Base-by-base conservation (phyloP, 2,113 vertebrate genomes). In the Ginglymostoma cirratum region DNA sequence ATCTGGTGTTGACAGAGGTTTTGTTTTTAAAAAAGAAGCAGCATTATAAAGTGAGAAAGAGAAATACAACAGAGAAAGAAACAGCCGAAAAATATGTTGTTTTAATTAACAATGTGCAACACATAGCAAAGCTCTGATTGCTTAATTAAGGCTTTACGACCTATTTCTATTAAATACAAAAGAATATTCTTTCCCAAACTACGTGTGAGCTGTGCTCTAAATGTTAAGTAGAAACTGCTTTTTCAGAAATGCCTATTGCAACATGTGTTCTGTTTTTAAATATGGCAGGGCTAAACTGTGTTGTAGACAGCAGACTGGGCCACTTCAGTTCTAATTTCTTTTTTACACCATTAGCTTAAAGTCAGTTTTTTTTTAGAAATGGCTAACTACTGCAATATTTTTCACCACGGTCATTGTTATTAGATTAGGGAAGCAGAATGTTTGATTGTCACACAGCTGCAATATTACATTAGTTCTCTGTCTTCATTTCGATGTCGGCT, bases 361-460 rank as follows among this genome's bases (percentile, higher is more conserved):
- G 67, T 70, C 23, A 95, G 76, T 70, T 27, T 93, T 67, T 34
- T 21, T 83, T 61, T 15, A 61, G 45, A 95, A 95, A 94, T 42
- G 38, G 23, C 69, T 48, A 72, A 45, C 55, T 48, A 27, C 69
- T 72, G 42, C 94, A 61, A 90, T 61, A 61, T 52, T 15, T 34
- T 90, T 90, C 48, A 55, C 87, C 10, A 90, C 27, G 17, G 87
- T 90, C 27, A 34, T 72, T 72, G 30, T 72, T 95, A 95, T 95
- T 70, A 52, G 67, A 95, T 70, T 95, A 72, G 38, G 14, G 94
- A 95, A 52, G 94, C 67, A 95, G 94, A 34, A 10, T 94, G 66
- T 21, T 95, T 15, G 52, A 94, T 45, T 94, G 69, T 72, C 1
- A 72, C 8, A 27, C n/a, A 70, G 38, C 92, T 94, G n/a, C 66